Evolutionary conservation across 2,113 vertebrate genomes (phyloP).

Genomic region (Sterrhoptilus dennistouni): DNA sequence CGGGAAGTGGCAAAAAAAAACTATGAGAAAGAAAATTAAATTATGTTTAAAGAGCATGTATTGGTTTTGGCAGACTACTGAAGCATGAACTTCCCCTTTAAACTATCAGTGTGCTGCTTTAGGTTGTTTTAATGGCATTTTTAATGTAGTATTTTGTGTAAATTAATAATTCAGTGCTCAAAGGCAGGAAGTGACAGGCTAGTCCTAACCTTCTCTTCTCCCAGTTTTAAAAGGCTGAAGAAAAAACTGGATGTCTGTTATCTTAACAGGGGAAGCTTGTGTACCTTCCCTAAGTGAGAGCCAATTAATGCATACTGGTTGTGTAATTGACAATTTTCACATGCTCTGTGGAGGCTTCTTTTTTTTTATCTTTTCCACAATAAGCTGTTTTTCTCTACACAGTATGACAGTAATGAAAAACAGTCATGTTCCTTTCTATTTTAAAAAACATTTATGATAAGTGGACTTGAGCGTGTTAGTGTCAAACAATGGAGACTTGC

Average conservation of each 20-base stretch:
- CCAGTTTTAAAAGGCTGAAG: constrained; percentile 13
- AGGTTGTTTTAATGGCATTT: constrained; percentile 33
- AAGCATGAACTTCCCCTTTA: constrained; percentile 2
- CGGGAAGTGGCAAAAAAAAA: neutral
- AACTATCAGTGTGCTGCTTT: neutral
- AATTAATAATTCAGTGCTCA: constrained; percentile 40
- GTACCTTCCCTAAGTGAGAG: constrained; percentile 26
- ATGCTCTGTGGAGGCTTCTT: neutral
- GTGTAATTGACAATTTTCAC: constrained; percentile 75
- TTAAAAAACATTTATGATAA: constrained; percentile 62
- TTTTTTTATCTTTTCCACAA: constrained; percentile 50
- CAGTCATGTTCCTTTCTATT: constrained; percentile 62
- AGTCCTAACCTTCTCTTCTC: neutral
- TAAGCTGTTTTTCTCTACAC: constrained; percentile 64
- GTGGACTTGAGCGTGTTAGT: constrained; percentile 46
- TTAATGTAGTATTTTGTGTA: constrained; percentile 15
- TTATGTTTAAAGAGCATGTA: neutral
- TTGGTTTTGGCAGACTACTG: neutral
- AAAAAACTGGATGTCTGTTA: neutral
- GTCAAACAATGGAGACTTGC: constrained; percentile 23
- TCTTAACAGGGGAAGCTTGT: neutral
- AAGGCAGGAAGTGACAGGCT: neutral
- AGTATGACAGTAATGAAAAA: constrained; percentile 74
- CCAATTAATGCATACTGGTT: constrained; percentile 70
- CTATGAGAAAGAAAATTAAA: neutral